These are phyloP conservation scores for Phrixothrix hirtus DNA, from an alignment of 2,888 invertebrate species.

Conservation along the genomic window DNA sequence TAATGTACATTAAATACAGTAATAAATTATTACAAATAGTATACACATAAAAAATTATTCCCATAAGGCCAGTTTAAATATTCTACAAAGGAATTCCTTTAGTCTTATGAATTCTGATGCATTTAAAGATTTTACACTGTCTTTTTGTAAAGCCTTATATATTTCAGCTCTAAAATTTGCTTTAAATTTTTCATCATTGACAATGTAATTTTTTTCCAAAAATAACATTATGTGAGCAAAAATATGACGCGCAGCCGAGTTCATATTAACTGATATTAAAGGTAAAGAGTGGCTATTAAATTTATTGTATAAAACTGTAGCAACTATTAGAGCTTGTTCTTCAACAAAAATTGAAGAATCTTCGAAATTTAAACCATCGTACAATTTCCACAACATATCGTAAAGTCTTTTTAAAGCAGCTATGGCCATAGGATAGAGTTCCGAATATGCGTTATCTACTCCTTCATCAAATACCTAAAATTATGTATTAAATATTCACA, in stretches of 20 bases:
- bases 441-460: conserved; percentile 64
- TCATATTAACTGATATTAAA: not conserved
- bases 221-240: not conserved
- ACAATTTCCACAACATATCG: conserved; percentile 43
- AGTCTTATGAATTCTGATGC: conserved; percentile 10
- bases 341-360: no score
- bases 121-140: not conserved
- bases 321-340: no score
- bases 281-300: conserved; percentile 8
- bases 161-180: not conserved
- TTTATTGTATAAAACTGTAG: conserved; percentile 29
- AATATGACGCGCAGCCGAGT: conserved; percentile 4
- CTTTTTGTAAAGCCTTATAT: not conserved
- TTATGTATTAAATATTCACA: conserved; percentile 23
- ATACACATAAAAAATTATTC: not conserved
- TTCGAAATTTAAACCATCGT: no score
- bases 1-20: no score
- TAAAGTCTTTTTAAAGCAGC: conserved; percentile 32
- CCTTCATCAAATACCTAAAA: conserved; percentile 66
- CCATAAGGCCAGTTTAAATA: conserved; percentile 2
- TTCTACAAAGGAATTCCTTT: conserved; percentile 5
- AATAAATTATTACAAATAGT: no score
- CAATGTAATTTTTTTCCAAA: not conserved
- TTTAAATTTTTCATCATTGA: not conserved
- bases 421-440: conserved; percentile 45